Evolutionary conservation across 2,113 vertebrate genomes (phyloP).

Genomic region (Callopanchax toddi): DNA sequence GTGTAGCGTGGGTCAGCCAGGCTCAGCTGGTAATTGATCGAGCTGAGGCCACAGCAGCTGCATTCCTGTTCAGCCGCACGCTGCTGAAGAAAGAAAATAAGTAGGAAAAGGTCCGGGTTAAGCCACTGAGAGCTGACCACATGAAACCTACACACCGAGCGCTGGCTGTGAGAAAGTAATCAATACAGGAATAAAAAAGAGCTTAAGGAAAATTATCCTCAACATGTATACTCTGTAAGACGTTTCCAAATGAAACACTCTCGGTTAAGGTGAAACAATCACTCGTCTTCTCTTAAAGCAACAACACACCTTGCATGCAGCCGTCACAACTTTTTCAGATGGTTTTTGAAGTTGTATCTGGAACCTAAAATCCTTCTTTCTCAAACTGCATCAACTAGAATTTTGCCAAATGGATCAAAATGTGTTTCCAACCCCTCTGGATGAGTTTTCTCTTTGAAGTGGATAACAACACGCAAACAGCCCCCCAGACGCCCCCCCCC

Average conservation of each 20-base stretch:
- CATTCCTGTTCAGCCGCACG: constrained; percentile 26
- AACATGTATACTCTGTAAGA: background rate
- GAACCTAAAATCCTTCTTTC: constrained; percentile 12
- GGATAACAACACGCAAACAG: constrained; percentile 48
- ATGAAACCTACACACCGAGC: constrained; percentile 14
- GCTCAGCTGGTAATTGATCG: constrained; percentile 49
- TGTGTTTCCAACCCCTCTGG: constrained; percentile 40
- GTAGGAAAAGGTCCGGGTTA: constrained; percentile 45
- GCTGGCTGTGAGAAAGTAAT: background rate
- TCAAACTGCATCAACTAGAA: constrained; percentile 34
- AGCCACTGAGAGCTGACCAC: constrained; percentile 35
- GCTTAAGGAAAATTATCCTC: background rate
- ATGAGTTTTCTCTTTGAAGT: constrained; percentile 63
- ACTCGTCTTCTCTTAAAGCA: background rate
- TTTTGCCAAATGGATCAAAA: constrained; percentile 63
- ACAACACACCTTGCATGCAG: constrained; percentile 7
- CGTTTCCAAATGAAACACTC: background rate
- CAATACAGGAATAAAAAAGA: constrained; percentile 4
- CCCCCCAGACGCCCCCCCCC: constrained; percentile 43
- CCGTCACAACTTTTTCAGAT: background rate
- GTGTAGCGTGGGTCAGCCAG: constrained; percentile 14
- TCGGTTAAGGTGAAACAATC: background rate
- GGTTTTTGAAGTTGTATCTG: constrained; percentile 14
- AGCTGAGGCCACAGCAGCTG: constrained; percentile 34
- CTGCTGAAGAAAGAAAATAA: constrained; percentile 42